These are phyloP conservation scores for Stenchaetothrips biformis DNA, from an alignment of 2,888 invertebrate species.

Conservation along the genomic window DNA sequence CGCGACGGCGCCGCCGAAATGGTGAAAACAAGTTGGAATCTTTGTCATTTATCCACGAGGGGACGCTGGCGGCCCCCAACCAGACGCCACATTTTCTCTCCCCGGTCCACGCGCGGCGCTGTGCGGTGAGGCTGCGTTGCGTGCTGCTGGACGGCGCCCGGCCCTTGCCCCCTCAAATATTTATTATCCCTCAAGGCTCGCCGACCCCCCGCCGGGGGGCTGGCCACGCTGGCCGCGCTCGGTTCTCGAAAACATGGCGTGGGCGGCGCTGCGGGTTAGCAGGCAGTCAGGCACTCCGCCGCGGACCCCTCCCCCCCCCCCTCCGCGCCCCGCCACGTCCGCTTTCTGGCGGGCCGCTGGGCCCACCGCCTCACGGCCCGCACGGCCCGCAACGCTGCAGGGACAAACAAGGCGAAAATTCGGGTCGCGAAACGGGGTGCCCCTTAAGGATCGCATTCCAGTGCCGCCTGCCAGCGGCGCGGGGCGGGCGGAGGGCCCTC, in stretches of 20 bases:
- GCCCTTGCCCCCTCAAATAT: background rate
- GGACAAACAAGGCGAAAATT: too few species aligned
- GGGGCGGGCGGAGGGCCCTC: background rate
- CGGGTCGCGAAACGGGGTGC: background rate
- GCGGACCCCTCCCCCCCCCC: background rate
- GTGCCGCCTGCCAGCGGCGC: background rate
- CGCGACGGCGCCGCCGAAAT: background rate
- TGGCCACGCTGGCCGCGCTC: background rate
- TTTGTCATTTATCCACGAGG: conserved; percentile 17
- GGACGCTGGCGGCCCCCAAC: background rate
- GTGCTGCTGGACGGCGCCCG: background rate
- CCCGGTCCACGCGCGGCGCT: background rate
- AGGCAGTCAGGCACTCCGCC: background rate
- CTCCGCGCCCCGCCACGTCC: background rate
- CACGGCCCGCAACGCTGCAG: background rate
- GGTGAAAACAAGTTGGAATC: conserved; percentile 16
- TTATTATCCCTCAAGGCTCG: conserved; percentile 14
- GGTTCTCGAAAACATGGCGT: background rate
- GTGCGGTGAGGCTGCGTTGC: background rate
- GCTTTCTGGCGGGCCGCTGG: background rate
- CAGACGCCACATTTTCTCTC: background rate
- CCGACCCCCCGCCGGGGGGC: background rate
- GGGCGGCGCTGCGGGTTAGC: background rate
- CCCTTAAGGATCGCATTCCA: background rate
- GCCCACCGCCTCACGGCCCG: background rate